Base-by-base conservation (phyloP, 2,888 invertebrate genomes). In the Cantharis rustica region DNA sequence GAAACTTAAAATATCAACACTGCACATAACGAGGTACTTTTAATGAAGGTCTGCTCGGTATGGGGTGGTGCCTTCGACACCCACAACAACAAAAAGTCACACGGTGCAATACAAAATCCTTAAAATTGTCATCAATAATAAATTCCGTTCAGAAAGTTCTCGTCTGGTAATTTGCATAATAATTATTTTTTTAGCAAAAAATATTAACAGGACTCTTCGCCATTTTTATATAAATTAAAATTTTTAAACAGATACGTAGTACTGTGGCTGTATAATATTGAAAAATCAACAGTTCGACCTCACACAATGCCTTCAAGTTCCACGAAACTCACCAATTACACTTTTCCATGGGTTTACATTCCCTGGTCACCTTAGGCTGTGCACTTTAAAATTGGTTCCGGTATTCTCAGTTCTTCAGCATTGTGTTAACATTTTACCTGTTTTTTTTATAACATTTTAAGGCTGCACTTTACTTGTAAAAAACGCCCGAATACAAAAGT, bases 311-410 rank as follows among this genome's bases (percentile, higher is more conserved):
- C 11, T 17, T 26, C 31, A 16, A 16, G 47, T 16, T 75, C 72
- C 72, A 61, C 66, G 66, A 73, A 76, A 76, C 70, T 73, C 73
- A 23, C 70, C 73, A 73, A 76, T 76, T 73, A 73, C 69, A 68
- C 20, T 75, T 76, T 76, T 72, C 20, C 69, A 69, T 69, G 27
- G 75, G 72, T 72, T 72, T 69, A 69, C 31, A 72, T 72, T 72
- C 69, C 68, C 47, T 68, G 16, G 71, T 69, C 62, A 23, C 69
- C 26, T 31, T 16, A 15, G 31, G 72, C 61, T 13, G 27, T 74
- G 63, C 61, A 69, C 64, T 76, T 76, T 73, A 66, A 73, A 71
- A 76, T 76, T 73, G 61, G 76, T 76, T 76, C 70, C 76, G 71
- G 76, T 66, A 61, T 66, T 71, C 72, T 69, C 72, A 64, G 47